Percentiles rank a stretch among this genome's conserved stretches.
phyloP scores from a whole-genome alignment of 2,113 vertebrate genomes.

The Anguilla rostrata region DNA sequence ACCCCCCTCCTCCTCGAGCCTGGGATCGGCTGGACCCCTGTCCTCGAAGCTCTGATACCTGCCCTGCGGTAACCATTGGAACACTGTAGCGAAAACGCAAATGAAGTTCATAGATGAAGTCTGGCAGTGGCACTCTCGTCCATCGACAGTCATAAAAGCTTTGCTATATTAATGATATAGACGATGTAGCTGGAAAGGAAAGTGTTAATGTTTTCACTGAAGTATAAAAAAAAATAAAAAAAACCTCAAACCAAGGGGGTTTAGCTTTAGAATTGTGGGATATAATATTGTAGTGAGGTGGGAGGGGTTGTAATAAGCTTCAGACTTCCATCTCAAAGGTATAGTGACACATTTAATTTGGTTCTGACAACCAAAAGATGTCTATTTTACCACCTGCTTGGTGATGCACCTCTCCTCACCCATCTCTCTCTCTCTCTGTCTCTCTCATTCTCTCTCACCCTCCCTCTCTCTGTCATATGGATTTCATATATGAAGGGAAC shows the following conservation, averaged over 20 bases:
- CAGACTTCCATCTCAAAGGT: not conserved
- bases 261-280: not conserved
- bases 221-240: too few species aligned
- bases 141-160: not conserved
- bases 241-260: too few species aligned
- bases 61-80: not conserved
- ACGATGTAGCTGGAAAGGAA: not conserved
- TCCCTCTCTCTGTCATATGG: too few species aligned
- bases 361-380: not conserved
- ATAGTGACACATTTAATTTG: not conserved
- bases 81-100: too few species aligned
- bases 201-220: not conserved
- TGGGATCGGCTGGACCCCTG: not conserved
- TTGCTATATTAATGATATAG: not conserved
- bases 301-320: not conserved
- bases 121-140: not conserved
- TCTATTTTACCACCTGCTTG: not conserved
- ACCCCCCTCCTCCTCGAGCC: not conserved
- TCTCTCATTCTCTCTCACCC: too few species aligned
- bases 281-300: not conserved
- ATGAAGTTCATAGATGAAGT: too few species aligned
- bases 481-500: slow-evolving; percentile 25
- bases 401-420: not conserved
- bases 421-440: too few species aligned
- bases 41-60: not conserved